These are phyloP conservation scores for Acanthaster planci DNA, from an alignment of 35 echinoderm and acorn worm genomes.

Conservation along the genomic window DNA sequence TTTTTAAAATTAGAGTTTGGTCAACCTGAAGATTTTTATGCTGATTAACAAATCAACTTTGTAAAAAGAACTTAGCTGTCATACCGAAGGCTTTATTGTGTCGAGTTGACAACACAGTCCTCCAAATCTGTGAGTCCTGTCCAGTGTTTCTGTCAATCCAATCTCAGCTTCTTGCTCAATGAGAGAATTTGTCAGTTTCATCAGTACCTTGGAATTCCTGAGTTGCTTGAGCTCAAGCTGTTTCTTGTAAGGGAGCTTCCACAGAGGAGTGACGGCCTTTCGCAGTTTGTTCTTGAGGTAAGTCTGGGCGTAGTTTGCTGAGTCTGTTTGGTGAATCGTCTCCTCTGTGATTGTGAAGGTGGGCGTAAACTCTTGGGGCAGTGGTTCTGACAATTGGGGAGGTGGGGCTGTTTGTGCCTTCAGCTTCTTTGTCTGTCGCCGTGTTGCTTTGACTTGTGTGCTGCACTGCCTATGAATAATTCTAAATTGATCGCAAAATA, in stretches of 20 bases:
- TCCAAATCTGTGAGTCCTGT: background rate
- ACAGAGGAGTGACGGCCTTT: conserved; percentile 31
- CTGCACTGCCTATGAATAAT: background rate
- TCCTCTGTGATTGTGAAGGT: background rate
- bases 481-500: background rate
- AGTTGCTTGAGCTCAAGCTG: conserved; percentile 37
- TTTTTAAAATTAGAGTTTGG: no score
- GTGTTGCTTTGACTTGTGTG: background rate
- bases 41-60: no score
- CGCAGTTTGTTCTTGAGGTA: conserved; percentile 19
- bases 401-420: background rate
- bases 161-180: conserved; percentile 26
- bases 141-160: conserved; percentile 4
- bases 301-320: background rate
- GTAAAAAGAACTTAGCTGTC: background rate
- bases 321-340: background rate
- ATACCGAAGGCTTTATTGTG: conserved; percentile 41
- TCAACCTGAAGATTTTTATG: no score
- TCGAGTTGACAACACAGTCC: conserved; percentile 41
- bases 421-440: background rate
- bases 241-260: conserved; percentile 33
- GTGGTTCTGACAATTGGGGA: background rate
- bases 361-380: background rate
- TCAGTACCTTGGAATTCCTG: conserved; percentile 10
- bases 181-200: conserved; percentile 31